Percentiles rank a stretch among this genome's conserved stretches.
These are phyloP conservation scores for Melozone crissalis DNA, from an alignment of 2,113 vertebrate species.

Conservation along the genomic window DNA sequence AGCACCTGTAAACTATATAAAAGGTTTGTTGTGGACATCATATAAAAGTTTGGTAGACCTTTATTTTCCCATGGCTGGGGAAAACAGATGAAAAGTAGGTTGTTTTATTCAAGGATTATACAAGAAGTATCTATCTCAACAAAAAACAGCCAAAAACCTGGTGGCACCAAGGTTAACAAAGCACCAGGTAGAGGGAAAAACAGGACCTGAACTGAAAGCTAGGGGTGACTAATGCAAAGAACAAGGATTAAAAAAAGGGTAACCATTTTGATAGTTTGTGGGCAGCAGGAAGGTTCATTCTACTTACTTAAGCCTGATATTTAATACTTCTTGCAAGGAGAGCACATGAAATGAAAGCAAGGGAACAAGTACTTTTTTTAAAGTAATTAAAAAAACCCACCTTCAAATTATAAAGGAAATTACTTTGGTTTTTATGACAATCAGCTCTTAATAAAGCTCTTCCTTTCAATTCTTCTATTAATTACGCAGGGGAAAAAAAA, in stretches of 20 bases:
- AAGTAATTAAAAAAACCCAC: background rate
- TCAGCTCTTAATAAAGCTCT: background rate
- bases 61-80: background rate
- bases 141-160: background rate
- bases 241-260: background rate
- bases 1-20: background rate
- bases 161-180: background rate
- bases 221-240: background rate
- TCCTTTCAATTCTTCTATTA: background rate
- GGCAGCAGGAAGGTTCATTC: fast-evolving
- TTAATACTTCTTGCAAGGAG: background rate
- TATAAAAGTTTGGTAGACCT: background rate
- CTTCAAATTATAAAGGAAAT: background rate
- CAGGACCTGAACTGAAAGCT: background rate
- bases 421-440: background rate
- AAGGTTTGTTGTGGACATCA: background rate
- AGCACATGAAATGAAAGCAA: background rate
- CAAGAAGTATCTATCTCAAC: background rate
- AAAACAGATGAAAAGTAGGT: background rate
- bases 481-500: background rate
- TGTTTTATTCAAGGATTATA: background rate
- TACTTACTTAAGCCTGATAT: background rate
- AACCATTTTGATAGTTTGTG: background rate
- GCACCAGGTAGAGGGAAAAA: background rate
- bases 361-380: background rate